phyloP scores from a whole-genome alignment of 2,797 vertebrate species.

The Atherinosoma microstoma region DNA sequence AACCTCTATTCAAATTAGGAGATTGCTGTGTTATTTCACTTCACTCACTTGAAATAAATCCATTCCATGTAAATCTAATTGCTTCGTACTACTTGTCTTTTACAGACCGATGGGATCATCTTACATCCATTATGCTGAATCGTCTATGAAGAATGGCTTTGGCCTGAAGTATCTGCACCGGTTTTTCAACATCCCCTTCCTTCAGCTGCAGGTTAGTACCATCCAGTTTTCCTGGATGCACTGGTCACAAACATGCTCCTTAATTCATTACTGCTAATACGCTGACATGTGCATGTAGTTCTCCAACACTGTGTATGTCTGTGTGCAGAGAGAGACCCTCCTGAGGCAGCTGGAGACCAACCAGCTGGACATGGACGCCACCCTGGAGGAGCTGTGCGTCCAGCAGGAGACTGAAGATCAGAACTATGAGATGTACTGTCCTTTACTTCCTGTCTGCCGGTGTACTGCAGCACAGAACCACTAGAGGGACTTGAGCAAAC shows the following conservation, averaged over 20 bases:
- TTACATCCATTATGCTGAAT: slow-evolving; percentile 97
- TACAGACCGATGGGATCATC: slow-evolving; percentile 93
- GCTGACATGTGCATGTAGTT: neutral
- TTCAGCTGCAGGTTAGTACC: slow-evolving; percentile 92
- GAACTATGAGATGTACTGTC: slow-evolving; percentile 94
- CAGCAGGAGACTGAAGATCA: slow-evolving; percentile 99
- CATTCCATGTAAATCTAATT: neutral
- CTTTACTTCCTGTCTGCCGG: neutral
- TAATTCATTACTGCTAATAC: neutral
- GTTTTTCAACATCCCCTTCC: slow-evolving; percentile 98
- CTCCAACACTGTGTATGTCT: neutral
- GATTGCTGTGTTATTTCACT: too few species aligned
- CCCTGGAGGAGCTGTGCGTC: slow-evolving; percentile 93
- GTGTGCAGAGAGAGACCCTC: slow-evolving; percentile 91
- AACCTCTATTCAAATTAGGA: too few species aligned
- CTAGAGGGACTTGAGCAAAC: neutral
- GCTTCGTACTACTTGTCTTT: slow-evolving; percentile 12
- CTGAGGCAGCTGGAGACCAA: slow-evolving; percentile 98
- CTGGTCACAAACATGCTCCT: neutral
- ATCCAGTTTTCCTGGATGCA: slow-evolving; percentile 10
- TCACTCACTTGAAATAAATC: neutral
- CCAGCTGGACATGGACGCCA: slow-evolving; percentile 97
- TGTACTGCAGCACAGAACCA: neutral
- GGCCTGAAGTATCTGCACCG: slow-evolving; percentile 96
- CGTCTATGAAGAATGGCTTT: slow-evolving; percentile 99